Evolutionary conservation across 2,888 invertebrate species (phyloP).

Genomic region (Oligia fasciuncula): DNA sequence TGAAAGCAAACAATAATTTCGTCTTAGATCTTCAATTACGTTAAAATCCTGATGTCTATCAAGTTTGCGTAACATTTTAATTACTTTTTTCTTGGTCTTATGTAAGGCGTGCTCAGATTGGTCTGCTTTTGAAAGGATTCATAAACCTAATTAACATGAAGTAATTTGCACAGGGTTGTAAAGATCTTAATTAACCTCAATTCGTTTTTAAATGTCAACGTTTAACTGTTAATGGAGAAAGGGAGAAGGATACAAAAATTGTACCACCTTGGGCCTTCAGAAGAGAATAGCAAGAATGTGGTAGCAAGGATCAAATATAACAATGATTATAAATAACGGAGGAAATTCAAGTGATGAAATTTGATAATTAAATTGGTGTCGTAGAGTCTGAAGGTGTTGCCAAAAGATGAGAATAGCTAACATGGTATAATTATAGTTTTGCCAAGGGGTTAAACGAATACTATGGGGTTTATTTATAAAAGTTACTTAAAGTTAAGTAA

Average conservation of each 20-base stretch:
- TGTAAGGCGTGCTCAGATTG: conserved; percentile 45
- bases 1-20: conserved; percentile 62
- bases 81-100: conserved; percentile 58
- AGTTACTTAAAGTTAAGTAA: too few relatives aligned
- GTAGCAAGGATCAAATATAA: not conserved
- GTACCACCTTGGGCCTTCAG: not conserved
- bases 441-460: not conserved
- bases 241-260: conserved; percentile 11
- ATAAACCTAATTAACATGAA: conserved; percentile 48
- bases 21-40: conserved; percentile 65
- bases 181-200: conserved; percentile 46
- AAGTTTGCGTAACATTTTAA: conserved; percentile 68
- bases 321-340: not conserved
- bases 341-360: not conserved
- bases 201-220: conserved; percentile 46
- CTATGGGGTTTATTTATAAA: not conserved
- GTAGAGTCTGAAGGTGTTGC: not conserved
- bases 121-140: conserved; percentile 44
- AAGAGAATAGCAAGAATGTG: not conserved
- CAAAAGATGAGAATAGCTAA: not conserved
- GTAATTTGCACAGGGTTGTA: conserved; percentile 44
- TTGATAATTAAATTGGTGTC: not conserved
- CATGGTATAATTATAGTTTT: not conserved
- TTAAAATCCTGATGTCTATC: conserved; percentile 61
- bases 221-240: conserved; percentile 19